Conservation (phyloP, 2,113 vertebrate genomes). For the Motacilla alba region DNA sequence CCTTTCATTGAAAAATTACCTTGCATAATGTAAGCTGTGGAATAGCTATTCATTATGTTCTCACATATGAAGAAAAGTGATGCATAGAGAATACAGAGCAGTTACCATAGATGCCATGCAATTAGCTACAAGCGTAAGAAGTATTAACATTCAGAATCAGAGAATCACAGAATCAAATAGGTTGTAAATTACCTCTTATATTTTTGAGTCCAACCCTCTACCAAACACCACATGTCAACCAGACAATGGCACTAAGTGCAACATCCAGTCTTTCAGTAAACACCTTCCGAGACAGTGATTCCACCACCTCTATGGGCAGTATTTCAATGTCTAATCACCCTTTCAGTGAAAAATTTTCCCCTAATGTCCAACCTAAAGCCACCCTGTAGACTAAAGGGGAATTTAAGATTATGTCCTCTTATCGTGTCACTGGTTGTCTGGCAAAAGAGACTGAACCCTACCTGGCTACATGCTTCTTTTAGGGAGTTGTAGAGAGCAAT, state of each 20-base stretch:
- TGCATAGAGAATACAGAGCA: not conserved
- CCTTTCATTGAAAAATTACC: not conserved
- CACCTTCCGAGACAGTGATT: not conserved
- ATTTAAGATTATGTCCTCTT: not conserved
- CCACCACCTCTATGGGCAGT: not conserved
- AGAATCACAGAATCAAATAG: not conserved
- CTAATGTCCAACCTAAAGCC: not conserved
- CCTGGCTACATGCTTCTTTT: not conserved
- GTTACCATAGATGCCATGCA: not conserved
- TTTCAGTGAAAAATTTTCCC: not conserved
- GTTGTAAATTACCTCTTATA: not conserved
- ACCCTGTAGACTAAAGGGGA: not conserved
- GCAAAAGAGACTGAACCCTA: not conserved
- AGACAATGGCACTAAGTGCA: accelerated
- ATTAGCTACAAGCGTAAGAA: not conserved
- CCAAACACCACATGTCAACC: not conserved
- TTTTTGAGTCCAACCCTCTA: not conserved
- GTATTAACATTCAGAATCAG: not conserved
- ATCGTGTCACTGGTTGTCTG: not conserved
- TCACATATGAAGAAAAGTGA: not conserved
- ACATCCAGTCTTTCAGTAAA: not conserved
- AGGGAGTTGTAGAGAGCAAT: not conserved
- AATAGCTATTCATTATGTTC: not conserved
- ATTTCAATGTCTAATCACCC: not conserved
- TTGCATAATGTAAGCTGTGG: not conserved